Evolutionary conservation across 2,797 vertebrate genomes (phyloP).

Genomic region (Xenops minutus): DNA sequence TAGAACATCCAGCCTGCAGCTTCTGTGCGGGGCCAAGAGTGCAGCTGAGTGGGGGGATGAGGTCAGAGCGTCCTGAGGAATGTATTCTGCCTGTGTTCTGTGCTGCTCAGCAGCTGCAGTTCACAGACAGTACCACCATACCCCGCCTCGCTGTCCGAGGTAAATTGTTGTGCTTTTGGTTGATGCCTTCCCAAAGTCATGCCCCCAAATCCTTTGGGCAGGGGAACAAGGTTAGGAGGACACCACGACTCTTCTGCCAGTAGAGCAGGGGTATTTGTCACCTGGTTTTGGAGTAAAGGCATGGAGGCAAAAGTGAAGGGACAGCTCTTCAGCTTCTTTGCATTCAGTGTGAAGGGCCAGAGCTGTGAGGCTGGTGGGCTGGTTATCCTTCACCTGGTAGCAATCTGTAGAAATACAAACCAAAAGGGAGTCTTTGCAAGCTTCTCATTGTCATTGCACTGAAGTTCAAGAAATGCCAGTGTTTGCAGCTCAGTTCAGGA

Average conservation of each 20-base stretch:
- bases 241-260: neutral
- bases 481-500: neutral
- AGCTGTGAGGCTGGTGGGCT: too few species aligned
- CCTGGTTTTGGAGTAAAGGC: neutral
- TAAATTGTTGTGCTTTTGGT: neutral
- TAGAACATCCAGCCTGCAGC: neutral
- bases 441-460: neutral
- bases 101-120: neutral
- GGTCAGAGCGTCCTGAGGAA: neutral
- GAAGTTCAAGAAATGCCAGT: neutral
- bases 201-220: accelerated
- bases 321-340: neutral
- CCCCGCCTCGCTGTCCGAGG: neutral
- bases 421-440: neutral
- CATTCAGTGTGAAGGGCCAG: neutral
- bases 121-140: neutral
- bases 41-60: neutral
- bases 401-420: neutral
- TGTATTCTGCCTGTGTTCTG: neutral
- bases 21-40: neutral
- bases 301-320: accelerated
- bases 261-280: neutral
- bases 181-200: neutral
- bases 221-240: neutral
- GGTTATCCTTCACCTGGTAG: neutral